Evolutionary conservation across 2,888 invertebrate species (phyloP), one percentile per base, ranked within the genome.

Genomic region (Polydrusus cervinus): DNA sequence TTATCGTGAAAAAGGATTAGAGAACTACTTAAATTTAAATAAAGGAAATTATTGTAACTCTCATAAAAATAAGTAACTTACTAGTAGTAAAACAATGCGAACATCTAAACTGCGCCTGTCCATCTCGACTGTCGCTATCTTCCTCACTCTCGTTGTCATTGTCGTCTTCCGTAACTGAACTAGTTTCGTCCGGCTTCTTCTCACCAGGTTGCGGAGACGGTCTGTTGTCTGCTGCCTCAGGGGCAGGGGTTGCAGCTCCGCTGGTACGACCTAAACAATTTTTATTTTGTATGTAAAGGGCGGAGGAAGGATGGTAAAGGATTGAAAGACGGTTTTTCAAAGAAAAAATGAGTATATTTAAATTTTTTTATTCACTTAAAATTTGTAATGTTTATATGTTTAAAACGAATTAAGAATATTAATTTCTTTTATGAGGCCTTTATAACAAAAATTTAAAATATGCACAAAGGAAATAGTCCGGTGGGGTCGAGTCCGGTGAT

Each of bases 141-240:
- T 97, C 97, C 87, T 97, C 97, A 87, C 97, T 97, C 86, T 97
- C 97, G 79, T 97, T 97, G 71, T 82, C 82, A 88, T 95, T 95
- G 86, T 97, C 87, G 73, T 95, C 95, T 87, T 95, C 95, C 68
- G 94, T 94, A 76, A 94, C 93, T 75, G 95, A 94, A 87, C 93
- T 93, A 84, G 92, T 93, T 86, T 93, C 93, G 77, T 91, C 91
- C 34, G 88, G 89, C 86, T 92, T 93, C 86, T 93, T 93, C 74
- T 85, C 85, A 74, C 85, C 85, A 25, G 92, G 90, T 86, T 90
- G 92, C 18, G 91, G 92, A 75, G 92, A 92, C 73, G 92, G 92
- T 82, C 92, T 87, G 66, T 82, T 85, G 53, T 79, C 84, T 67
- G 81, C 83, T 14, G 82, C 85, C 79, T 89, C 89, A 1, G 88